Conservation (phyloP, 2,888 invertebrate species). For the Cryptops parisi region DNA sequence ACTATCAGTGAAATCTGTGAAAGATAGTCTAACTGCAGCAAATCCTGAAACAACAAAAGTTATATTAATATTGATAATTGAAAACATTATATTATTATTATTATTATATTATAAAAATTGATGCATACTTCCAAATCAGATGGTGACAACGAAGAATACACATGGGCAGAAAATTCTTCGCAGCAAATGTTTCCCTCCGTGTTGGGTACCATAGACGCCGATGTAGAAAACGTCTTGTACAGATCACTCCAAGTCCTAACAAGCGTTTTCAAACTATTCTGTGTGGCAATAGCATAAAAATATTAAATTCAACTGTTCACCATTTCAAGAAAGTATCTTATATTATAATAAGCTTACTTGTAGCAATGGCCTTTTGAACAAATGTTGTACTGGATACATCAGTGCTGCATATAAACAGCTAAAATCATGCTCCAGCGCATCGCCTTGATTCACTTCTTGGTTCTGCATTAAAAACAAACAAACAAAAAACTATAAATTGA, state of each 20-base stretch:
- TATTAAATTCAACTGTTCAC: neutral
- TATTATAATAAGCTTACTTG: slow-evolving; percentile 1
- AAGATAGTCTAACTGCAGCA: too few relatives aligned
- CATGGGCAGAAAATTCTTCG: neutral
- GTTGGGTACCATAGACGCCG: neutral
- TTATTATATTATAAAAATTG: too few relatives aligned
- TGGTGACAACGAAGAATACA: neutral
- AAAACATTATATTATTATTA: too few relatives aligned
- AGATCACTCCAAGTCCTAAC: neutral
- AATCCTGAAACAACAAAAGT: too few relatives aligned
- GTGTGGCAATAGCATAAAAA: too few relatives aligned
- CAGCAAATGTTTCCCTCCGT: neutral
- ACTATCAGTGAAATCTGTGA: too few relatives aligned
- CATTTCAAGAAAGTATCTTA: neutral
- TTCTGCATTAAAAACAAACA: slow-evolving; percentile 7
- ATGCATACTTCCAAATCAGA: neutral
- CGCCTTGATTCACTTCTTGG: slow-evolving; percentile 15
- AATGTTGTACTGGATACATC: slow-evolving; percentile 13
- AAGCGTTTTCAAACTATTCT: neutral
- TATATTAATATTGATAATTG: too few relatives aligned
- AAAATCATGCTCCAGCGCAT: slow-evolving; percentile 16
- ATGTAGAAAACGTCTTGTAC: neutral
- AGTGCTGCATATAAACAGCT: slow-evolving; percentile 13
- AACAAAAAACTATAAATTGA: neutral
- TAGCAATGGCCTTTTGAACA: slow-evolving; percentile 9